Base-by-base conservation (phyloP, 2,888 invertebrate species). In the Ctena decussata region DNA sequence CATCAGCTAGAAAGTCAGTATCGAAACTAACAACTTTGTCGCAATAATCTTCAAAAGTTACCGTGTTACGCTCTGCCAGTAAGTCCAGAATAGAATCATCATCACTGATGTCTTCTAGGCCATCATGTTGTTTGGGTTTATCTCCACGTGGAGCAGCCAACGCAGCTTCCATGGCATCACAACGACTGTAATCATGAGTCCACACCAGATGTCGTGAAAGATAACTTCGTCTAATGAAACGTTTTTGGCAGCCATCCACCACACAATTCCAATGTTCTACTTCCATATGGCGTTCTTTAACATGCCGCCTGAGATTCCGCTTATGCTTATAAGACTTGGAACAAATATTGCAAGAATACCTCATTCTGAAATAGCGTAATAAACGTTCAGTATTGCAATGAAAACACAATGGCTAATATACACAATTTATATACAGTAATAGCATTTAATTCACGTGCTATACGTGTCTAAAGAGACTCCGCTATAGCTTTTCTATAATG, bases 221-320 rank as follows among this genome's bases (percentile, higher is more conserved):
- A 41, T 80, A 74, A 35, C 74, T 80, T 37, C 46, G 57, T n/a
- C 80, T 21, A n/a, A 53, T 74, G 32, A 73, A 80, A 24, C 49
- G 73, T n/a, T 73, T 60, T n/a, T 15, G 24, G 46, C 74, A 73
- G 11, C 24, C 21, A 12, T 12, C 41, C 27, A 37, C 39, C 2
- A 15, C 24, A 37, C 79, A 79, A 3, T 18, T 24, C 79, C 79
- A 79, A 30, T 41, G 8, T 27, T 79, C 30, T 11, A 24, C n/a
- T 2, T 0, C 15, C 1, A 5, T 11, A 41, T 73, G 72, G 39
- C 35, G 39, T 79, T 73, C 72, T 24, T 46, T 60, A 27, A 60
- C n/a, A 69, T 80, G 80, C 27, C 80, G 44, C 3, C 6, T 60
- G 32, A 80, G 41, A 65, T 74, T 80, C 15, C 46, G 5, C 44